Base-by-base conservation (phyloP, 2,797 vertebrate species). In the Eptatretus atami region DNA sequence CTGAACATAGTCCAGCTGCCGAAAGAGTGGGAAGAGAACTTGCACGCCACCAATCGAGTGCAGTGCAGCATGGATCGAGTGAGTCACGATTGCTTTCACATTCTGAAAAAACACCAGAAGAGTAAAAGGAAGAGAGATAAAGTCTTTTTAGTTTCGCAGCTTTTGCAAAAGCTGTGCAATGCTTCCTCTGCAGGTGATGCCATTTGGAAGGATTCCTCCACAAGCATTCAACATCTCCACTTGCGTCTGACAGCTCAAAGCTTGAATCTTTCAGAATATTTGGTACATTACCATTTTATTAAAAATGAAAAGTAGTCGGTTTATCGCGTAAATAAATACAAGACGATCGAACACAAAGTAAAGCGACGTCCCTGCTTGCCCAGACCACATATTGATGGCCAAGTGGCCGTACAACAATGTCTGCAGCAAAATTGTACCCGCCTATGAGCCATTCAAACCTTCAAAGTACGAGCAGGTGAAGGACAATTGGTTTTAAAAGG, bases 1-100 rank as follows among this genome's bases (percentile, higher is more conserved):
- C 71, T 94, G 85, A 73, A 71, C 79, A 64, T 79, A 86, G 73
- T 98, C 90, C 74, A 98, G 74, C 75, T 98, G 92, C 73, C 84
- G 83, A 77, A 94, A 98, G 67, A 98, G 78, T 66, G 92, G 88
- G 69, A 95, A 98, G 66, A 98, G 82, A 67, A 96, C 92, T 76
- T 93, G 92, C 67, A 96, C 81, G 2, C 92, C 92, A 69, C 92
- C 92, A 52, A 98, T 84, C 6, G 90, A 96, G 73, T 98, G 92
- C 68, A 98, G 81, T 54, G 86, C 90, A 72, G 88, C 94, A 74
- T 95, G 92, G 67, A 94, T 82, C 1, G 92, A 93, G 75, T 92
- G 87, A 1, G 86, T 96, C 73, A 93, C 76, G 71, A 96, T 84
- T 6, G 92, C 92, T 73, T 92, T 98, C 70, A 98, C 92, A 53